A percentile compares a stretch with the other conserved stretches of the same genome.
phyloP scores from a whole-genome alignment of 2,888 invertebrate species.

The Timandra comae region DNA sequence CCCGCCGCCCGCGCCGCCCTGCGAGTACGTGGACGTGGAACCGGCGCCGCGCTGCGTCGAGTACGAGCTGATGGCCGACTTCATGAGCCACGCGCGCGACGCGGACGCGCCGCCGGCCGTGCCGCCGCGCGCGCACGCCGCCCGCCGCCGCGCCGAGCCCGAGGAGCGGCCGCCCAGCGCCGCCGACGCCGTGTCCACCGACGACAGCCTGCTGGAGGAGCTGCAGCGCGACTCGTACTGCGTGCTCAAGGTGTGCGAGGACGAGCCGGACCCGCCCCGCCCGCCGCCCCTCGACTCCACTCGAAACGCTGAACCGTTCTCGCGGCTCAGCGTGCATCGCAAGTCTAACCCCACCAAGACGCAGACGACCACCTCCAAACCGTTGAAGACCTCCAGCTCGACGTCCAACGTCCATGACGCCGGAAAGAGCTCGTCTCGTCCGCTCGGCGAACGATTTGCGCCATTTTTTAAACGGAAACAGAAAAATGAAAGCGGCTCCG shows the following conservation, averaged over 20 bases:
- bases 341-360: conserved; percentile 68
- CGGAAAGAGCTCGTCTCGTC: conserved; percentile 45
- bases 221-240: conserved; percentile 59
- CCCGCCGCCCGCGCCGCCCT: conserved; percentile 27
- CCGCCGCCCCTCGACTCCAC: conserved; percentile 19
- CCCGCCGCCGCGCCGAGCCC: conserved; percentile 31
- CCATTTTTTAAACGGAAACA: conserved; percentile 69
- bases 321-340: conserved; percentile 57
- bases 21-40: conserved; percentile 46
- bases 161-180: conserved; percentile 30
- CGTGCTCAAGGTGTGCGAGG: conserved; percentile 62
- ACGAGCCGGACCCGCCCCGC: conserved; percentile 35
- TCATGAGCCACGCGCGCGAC: conserved; percentile 45
- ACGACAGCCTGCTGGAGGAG: conserved; percentile 66
- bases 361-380: conserved; percentile 40
- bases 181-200: conserved; percentile 54
- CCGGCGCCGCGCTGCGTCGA: conserved; percentile 44
- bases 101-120: conserved; percentile 47
- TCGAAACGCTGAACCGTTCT: conserved; percentile 47
- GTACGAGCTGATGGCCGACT: conserved; percentile 68
- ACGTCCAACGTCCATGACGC: conserved; percentile 67
- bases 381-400: conserved; percentile 61
- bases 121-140: conserved; percentile 42
- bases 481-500: conserved; percentile 47
- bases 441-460: conserved; percentile 59